Conservation (phyloP, 2,888 invertebrate genomes). For the Elegia similella region DNA sequence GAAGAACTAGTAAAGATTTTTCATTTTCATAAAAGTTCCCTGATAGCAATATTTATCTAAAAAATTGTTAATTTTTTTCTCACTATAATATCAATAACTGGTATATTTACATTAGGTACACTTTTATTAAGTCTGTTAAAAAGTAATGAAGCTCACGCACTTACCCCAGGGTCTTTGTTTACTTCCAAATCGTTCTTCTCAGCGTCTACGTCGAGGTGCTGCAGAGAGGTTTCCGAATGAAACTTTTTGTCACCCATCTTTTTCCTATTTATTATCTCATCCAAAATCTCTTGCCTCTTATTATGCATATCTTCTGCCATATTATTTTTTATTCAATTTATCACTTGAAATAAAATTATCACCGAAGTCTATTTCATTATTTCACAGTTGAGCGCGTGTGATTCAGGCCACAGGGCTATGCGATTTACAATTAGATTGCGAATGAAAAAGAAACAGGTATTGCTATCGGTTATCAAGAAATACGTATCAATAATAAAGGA, state of each 20-base stretch:
- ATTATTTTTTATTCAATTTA: constrained; percentile 24
- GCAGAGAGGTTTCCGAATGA: constrained; percentile 69
- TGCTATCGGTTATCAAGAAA: constrained; percentile 54
- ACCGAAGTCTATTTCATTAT: constrained; percentile 11
- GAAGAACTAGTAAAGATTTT: too few species aligned
- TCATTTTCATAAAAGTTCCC: too few species aligned
- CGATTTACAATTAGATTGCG: constrained; percentile 52
- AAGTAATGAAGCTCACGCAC: constrained; percentile 32
- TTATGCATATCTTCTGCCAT: constrained; percentile 52
- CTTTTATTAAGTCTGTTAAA: too few species aligned
- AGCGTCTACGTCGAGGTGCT: constrained; percentile 56
- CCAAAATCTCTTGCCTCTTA: constrained; percentile 46
- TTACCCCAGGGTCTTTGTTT: constrained; percentile 59
- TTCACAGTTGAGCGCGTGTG: constrained; percentile 9
- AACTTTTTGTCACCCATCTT: constrained; percentile 65
- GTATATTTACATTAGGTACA: too few species aligned
- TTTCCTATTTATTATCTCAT: constrained; percentile 57
- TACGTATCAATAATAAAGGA: constrained; percentile 51
- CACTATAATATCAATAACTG: too few species aligned
- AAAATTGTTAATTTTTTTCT: too few species aligned
- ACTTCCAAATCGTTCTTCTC: constrained; percentile 33
- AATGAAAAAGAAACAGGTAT: constrained; percentile 56
- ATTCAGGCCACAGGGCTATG: not conserved
- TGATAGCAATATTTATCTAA: too few species aligned
- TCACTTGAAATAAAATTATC: constrained; percentile 12